phyloP scores from a whole-genome alignment of 2,888 invertebrate genomes.

The Holacanthella duospinosa region DNA sequence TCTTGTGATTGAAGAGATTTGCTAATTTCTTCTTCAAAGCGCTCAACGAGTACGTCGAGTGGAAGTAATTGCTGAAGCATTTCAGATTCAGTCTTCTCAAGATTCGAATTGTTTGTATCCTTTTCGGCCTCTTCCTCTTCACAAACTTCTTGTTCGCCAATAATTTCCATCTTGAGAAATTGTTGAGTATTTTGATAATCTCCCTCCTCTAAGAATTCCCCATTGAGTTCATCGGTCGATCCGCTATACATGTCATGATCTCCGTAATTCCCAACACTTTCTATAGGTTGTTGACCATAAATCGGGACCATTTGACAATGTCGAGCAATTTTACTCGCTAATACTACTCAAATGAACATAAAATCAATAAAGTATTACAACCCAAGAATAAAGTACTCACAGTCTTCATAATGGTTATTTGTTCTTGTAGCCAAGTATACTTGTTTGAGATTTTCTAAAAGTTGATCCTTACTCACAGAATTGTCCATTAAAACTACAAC shows the following conservation, averaged over 20 bases:
- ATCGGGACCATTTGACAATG: neutral
- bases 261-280: neutral
- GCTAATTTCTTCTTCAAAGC: neutral
- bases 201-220: too few relatives aligned
- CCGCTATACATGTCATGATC: neutral
- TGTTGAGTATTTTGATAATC: too few relatives aligned
- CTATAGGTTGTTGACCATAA: neutral
- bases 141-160: neutral
- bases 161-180: neutral
- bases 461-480: conserved; percentile 13
- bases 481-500: conserved; percentile 22
- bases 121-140: neutral
- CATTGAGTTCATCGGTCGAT: too few relatives aligned
- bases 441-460: conserved; percentile 19
- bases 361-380: neutral
- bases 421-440: conserved; percentile 9
- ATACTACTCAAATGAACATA: neutral
- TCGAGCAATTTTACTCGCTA: neutral
- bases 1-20: neutral
- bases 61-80: neutral
- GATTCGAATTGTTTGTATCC: too few relatives aligned
- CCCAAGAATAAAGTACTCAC: too few relatives aligned
- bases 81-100: neutral
- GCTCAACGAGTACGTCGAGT: neutral
- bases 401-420: too few relatives aligned